Evolutionary conservation across 2,113 vertebrate genomes (phyloP), one percentile per base, ranked within the genome.

Genomic region (Gobius niger): DNA sequence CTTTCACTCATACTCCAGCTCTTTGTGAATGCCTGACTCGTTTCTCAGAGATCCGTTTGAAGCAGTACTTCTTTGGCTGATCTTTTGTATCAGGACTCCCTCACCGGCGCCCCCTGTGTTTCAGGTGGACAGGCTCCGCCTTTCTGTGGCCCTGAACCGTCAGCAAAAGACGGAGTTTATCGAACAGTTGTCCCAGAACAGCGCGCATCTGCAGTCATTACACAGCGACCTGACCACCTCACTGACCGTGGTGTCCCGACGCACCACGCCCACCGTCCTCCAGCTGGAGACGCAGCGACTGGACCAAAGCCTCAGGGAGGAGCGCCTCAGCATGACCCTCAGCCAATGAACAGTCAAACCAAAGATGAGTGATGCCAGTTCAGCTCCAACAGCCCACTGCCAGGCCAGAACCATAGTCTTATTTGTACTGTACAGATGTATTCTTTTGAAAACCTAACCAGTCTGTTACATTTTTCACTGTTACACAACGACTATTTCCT

Each of bases 241-340:
- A 3, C 80, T 93, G 60, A 74, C 47, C 0, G 14, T 74, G 0
- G 91, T 93, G 49, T 88, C 88, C 0, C 79, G 75, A 3, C 76
- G 19, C 34, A 88, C 88, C n/a, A n/a, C 85, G 68, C 76, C 87
- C 0, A 77, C 89, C 0, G 82, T 91, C 54, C 75, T 93, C 50
- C 77, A 91, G 72, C 80, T 73, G 4, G 92, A 93, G 72, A 88
- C 91, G 1, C 88, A 88, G 75, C 85, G 90, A 71, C 83, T 93
- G 82, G 91, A 92, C 78, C 76, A 73, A 44, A 93, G 91, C 68
- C 44, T 91, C 50, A 85, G 70, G 75, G 89, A 89, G 81, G 90
- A 92, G 81, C 88, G 92, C 85, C 69, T 90, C 1, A 63, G 61
- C 16, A 34, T 82, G 44, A 87, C 85, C 41, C 74, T 91, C 44